A percentile compares a stretch with the other conserved stretches of the same genome.
Evolutionary conservation across 2,888 invertebrate genomes (phyloP).

Genomic region (Ormyrus nitidulus): DNA sequence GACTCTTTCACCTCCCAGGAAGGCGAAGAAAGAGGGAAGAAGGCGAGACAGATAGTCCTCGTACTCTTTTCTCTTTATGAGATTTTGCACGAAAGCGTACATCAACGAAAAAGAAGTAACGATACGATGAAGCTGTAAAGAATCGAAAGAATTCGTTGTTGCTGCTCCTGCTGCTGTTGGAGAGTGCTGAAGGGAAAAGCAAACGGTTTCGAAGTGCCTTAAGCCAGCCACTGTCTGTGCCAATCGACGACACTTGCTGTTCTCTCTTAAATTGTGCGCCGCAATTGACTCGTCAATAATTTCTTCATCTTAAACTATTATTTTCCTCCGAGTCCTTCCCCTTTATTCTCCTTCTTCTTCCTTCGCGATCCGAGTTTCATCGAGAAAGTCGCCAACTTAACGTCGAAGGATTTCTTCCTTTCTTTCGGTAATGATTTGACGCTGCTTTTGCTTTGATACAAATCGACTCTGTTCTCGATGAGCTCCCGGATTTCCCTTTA

Average conservation of each 20-base stretch:
- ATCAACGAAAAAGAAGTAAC: background rate
- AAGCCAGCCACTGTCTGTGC: slow-evolving; percentile 73
- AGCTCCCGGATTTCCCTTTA: too few relatives aligned
- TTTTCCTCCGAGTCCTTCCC: background rate
- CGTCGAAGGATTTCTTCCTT: background rate
- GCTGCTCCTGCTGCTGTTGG: slow-evolving; percentile 19
- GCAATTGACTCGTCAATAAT: slow-evolving; percentile 32
- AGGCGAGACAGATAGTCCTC: background rate
- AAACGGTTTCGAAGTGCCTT: slow-evolving; percentile 73
- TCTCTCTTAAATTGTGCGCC: slow-evolving; percentile 18
- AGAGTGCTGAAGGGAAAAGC: slow-evolving; percentile 66
- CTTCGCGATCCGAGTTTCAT: too few relatives aligned
- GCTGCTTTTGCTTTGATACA: background rate
- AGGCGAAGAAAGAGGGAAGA: background rate
- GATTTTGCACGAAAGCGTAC: background rate
- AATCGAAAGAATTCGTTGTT: slow-evolving; percentile 25
- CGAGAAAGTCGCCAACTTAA: too few relatives aligned
- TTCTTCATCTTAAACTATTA: background rate
- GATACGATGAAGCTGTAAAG: slow-evolving; percentile 4
- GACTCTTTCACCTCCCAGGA: too few relatives aligned
- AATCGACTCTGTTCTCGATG: too few relatives aligned
- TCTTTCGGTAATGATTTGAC: background rate
- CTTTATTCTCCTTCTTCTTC: background rate
- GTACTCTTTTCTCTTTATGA: background rate
- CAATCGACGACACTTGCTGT: slow-evolving; percentile 63